Base-by-base conservation (phyloP, 2,888 invertebrate genomes). In the Acholoe squamosa region DNA sequence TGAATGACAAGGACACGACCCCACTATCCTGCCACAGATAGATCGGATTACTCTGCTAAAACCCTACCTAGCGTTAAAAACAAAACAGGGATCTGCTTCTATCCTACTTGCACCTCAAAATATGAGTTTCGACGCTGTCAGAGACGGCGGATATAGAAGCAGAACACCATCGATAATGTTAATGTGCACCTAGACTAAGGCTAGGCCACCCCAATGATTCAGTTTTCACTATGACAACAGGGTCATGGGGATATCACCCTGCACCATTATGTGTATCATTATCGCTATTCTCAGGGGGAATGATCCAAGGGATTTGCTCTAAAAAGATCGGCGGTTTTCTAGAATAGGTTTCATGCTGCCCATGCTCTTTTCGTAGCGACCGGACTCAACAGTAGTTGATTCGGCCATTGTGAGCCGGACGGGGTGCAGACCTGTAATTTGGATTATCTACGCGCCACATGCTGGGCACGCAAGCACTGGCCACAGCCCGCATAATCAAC, bases 181-280 rank as follows among this genome's bases (percentile, higher is more conserved):
- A 43, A 61, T 61, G n/a, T 61, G 61, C n/a, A 61, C n/a, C 1
- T n/a, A 61, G 61, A 61, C 22, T 61, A 7, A 61, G n/a, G 22
- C 19, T 19, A n/a, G 61, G n/a, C 61, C 61, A 61, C 61, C 61
- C 61, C 19, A 61, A 61, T 61, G n/a, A 61, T 61, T n/a, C 61
- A 3, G 61, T 61, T 61, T 61, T 61, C n/a, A 61, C 61, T 61
- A 61, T 61, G 61, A 61, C 61, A 61, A 61, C 61, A 61, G n/a
- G 61, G 61, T 61, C 61, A 61, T n/a, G 19, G n/a, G 22, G 22
- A 61, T 61, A 61, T 19, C 61, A 61, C 61, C 43, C 61, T 61
- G n/a, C n/a, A 7, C 7, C 61, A 19, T 61, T 61, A 14, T 61
- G 61, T 12, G 14, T 61, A 61, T 61, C 61, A 61, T 61, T 61